Base-by-base conservation (phyloP, 2,113 vertebrate genomes). In the Semnornis frantzii region DNA sequence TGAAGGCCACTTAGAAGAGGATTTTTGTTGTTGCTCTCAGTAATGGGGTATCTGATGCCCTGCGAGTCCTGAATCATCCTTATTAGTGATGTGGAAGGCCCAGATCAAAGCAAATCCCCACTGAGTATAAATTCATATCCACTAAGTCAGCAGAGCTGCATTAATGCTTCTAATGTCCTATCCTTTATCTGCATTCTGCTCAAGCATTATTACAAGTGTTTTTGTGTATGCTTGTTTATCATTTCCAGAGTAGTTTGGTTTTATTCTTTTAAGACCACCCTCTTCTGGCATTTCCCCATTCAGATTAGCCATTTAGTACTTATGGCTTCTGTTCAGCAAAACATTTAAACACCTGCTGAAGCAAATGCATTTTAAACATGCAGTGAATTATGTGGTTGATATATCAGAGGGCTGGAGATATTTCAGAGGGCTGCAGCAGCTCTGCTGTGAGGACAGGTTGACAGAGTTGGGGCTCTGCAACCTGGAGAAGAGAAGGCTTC, bases 291-390 rank as follows among this genome's bases (percentile, higher is more conserved):
- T 88, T 92, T 71, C 92, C 54, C 65, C 59, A 58, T 90, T 94
- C 76, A 50, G 63, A 75, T 93, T 81, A 87, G 59, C 76, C 76
- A 81, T 88, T 89, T 88, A 92, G 79, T 64, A 74, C 62, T 78
- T 63, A 81, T 44, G 54, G 88, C 92, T 89, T 91, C 71, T 59
- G 84, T 95, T 95, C 89, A 95, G 87, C 71, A 94, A 70, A 94
- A 75, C 74, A 92, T 83, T 96, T 92, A 88, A 90, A 28, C 0
- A 0, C 52, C 48, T 5, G 31, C 44, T 92, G 77, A 72, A 95
- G 63, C 23, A 78, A 88, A 86, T 82, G 76, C 44, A 81, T 88
- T 90, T 60, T 88, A 93, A 94, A 90, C 31, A 57, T 69, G 76
- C 39, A 77, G 25, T 93, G 83, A 89, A 11, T 28, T 92, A 88